Percentiles rank a stretch among this genome's conserved stretches.
phyloP scores from a whole-genome alignment of 2,113 vertebrate species.

The Strix aluco region DNA sequence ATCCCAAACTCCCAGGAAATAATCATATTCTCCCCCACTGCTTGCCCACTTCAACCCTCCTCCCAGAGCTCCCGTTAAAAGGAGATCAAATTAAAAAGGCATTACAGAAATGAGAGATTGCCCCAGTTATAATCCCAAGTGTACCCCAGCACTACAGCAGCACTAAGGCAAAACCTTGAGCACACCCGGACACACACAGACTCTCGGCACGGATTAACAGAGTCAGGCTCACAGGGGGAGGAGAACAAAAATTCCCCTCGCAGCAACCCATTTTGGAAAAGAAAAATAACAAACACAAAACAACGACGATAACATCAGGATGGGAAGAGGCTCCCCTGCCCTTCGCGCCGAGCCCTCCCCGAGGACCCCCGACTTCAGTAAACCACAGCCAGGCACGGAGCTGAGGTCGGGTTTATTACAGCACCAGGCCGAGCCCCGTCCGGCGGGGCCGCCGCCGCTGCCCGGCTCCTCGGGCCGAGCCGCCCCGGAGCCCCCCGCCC shows the following conservation, averaged over 20 bases:
- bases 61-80: background rate
- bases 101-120: background rate
- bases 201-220: background rate
- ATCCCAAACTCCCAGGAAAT: background rate
- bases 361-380: background rate
- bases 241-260: background rate
- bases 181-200: background rate
- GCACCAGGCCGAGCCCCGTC: background rate
- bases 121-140: background rate
- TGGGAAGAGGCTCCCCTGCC: background rate
- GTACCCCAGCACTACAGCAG: background rate
- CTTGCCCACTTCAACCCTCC: background rate
- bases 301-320: no score
- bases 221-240: background rate
- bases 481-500: background rate
- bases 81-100: background rate
- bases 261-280: background rate
- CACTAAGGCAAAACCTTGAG: background rate
- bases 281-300: background rate
- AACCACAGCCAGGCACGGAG: background rate
- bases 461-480: background rate
- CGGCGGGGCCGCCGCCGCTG: background rate
- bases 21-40: background rate
- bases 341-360: background rate
- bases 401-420: background rate